Conservation (phyloP, 1,140 invertebrate genomes). For the Hirudo medicinalis region DNA sequence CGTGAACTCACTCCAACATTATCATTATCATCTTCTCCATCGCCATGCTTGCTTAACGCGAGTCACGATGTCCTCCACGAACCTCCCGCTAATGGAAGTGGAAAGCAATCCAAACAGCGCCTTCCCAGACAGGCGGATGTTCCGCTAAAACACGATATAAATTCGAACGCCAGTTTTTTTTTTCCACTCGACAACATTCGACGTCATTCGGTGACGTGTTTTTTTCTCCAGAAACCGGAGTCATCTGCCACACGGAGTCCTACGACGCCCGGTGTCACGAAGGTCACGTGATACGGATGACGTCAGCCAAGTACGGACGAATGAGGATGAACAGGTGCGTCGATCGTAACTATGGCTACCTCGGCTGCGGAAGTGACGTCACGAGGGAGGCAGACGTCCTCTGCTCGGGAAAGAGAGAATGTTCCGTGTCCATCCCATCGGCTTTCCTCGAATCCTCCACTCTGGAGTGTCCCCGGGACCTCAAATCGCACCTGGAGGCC, state of each 20-base stretch:
- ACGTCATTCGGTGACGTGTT: too few relatives aligned
- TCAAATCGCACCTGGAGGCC: constrained; percentile 12
- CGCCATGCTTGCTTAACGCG: too few relatives aligned
- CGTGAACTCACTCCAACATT: too few relatives aligned
- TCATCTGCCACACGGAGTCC: neutral
- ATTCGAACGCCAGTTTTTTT: too few relatives aligned
- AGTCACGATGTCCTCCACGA: too few relatives aligned
- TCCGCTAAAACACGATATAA: too few relatives aligned
- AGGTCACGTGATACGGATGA: constrained; percentile 9
- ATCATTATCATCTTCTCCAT: too few relatives aligned
- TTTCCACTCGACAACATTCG: too few relatives aligned
- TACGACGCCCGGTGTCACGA: constrained; percentile 11
- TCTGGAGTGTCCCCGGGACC: neutral
- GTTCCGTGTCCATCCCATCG: neutral
- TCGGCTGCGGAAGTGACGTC: constrained; percentile 15
- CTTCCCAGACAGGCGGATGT: too few relatives aligned
- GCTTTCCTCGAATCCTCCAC: neutral
- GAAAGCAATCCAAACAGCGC: too few relatives aligned
- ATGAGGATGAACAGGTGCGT: constrained; percentile 10
- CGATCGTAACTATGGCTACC: constrained; percentile 8
- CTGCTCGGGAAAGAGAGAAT: constrained; percentile 3
- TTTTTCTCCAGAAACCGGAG: too few relatives aligned
- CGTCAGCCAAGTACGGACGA: neutral
- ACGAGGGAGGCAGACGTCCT: neutral
- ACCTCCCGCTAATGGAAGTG: too few relatives aligned